Conservation (phyloP, 2,113 vertebrate genomes). For the Setophaga coronata region DNA sequence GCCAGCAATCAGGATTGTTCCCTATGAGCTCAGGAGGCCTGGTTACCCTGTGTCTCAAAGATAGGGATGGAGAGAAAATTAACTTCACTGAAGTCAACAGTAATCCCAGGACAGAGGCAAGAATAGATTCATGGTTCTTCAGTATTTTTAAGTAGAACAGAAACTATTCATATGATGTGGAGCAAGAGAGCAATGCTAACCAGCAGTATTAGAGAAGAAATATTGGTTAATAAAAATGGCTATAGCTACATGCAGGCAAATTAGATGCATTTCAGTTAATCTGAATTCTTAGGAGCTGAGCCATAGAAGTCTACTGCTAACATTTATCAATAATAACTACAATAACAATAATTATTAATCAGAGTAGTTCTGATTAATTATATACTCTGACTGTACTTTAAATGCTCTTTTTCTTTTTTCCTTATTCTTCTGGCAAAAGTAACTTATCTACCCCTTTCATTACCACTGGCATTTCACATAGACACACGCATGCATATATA, state of each 20-base stretch:
- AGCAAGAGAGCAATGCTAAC: not conserved
- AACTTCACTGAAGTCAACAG: not conserved
- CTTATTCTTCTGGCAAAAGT: conserved; percentile 53
- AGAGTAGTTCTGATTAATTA: conserved; percentile 61
- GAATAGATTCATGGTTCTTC: not conserved
- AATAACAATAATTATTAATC: conserved; percentile 72
- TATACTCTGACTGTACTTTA: conserved; percentile 41
- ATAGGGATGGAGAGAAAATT: not conserved
- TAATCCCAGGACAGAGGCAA: not conserved
- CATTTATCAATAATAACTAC: conserved; percentile 65
- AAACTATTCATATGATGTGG: not conserved
- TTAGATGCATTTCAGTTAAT: conserved; percentile 50
- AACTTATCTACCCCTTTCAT: conserved; percentile 26
- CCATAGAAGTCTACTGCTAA: conserved; percentile 35
- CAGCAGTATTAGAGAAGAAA: not conserved
- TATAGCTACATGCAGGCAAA: conserved; percentile 52
- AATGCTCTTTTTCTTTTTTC: not conserved
- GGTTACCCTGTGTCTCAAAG: not conserved
- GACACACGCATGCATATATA: not conserved
- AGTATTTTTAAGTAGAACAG: not conserved
- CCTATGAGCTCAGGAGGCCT: not conserved
- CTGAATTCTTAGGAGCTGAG: conserved; percentile 57
- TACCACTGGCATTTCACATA: not conserved
- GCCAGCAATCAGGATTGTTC: not conserved
- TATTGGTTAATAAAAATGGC: conserved; percentile 31